Evolutionary conservation across 2,113 vertebrate species (phyloP).

Genomic region (Taurulus bubalis): DNA sequence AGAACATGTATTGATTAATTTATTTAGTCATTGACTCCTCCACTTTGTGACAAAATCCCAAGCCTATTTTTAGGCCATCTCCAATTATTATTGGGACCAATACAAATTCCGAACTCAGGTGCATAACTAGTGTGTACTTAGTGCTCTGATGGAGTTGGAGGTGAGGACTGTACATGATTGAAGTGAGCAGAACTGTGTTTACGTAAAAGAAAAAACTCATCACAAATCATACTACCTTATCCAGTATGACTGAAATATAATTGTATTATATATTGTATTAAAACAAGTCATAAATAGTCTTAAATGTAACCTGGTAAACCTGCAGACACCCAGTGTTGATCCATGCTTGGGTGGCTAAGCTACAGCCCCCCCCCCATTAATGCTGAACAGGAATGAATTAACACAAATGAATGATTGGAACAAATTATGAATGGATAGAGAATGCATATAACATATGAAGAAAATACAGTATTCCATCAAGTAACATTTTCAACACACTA

Average conservation of each 20-base stretch:
- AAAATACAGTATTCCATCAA: neutral
- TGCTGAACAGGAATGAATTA: neutral
- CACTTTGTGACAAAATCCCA: no score
- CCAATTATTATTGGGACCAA: neutral
- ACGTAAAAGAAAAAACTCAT: slow-evolving; percentile 7
- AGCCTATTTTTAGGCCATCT: neutral
- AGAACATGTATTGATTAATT: neutral
- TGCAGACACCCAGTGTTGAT: neutral
- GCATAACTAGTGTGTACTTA: neutral
- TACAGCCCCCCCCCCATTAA: neutral
- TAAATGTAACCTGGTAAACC: neutral
- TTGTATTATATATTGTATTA: neutral
- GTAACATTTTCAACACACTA: neutral
- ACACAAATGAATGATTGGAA: neutral
- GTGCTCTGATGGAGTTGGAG: neutral
- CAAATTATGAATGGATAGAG: no score
- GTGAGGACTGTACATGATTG: neutral
- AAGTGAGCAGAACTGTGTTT: slow-evolving; percentile 13
- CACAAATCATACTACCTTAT: neutral
- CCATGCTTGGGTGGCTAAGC: neutral
- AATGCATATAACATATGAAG: neutral
- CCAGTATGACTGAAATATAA: neutral
- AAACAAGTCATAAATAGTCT: neutral
- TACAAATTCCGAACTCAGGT: neutral
- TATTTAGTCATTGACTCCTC: neutral